Conservation (phyloP, 2,797 vertebrate species). For the Sternarchorhynchus goeldii region DNA sequence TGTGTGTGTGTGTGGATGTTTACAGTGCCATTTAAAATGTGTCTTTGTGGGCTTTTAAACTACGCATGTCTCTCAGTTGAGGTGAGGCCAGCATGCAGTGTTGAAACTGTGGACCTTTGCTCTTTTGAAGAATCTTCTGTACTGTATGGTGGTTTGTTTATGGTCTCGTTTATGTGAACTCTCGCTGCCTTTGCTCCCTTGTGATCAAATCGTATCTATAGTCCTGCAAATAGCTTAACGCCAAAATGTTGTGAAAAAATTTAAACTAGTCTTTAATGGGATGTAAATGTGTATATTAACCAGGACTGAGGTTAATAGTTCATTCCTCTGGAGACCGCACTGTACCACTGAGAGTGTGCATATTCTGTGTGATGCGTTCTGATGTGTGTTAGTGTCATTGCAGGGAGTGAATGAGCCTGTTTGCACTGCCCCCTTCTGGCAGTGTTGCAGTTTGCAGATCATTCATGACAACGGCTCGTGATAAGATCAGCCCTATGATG, state of each 20-base stretch:
- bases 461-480: conserved; percentile 43
- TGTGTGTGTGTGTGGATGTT: conserved; percentile 8
- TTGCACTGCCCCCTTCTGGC: conserved; percentile 74
- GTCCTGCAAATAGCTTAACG: conserved; percentile 15
- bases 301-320: background rate
- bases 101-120: conserved; percentile 71
- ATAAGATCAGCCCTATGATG: conserved; percentile 47
- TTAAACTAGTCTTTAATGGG: conserved; percentile 1
- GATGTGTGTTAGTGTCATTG: conserved; percentile 57
- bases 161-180: conserved; percentile 21
- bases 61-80: conserved; percentile 54
- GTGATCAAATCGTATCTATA: conserved; percentile 14
- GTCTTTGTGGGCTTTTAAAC: conserved; percentile 63
- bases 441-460: conserved; percentile 62
- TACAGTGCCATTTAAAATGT: conserved; percentile 58
- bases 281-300: conserved; percentile 6
- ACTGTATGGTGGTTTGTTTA: conserved; percentile 56
- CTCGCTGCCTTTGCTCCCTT: background rate
- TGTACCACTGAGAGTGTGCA: conserved; percentile 52
- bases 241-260: conserved; percentile 14
- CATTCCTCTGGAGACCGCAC: conserved; percentile 36
- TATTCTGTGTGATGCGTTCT: conserved; percentile 53
- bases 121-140: conserved; percentile 58
- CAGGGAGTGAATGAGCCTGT: conserved; percentile 37
- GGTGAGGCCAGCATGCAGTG: conserved; percentile 54